phyloP scores from a whole-genome alignment of 2,797 vertebrate genomes.

The Bufotes viridis region DNA sequence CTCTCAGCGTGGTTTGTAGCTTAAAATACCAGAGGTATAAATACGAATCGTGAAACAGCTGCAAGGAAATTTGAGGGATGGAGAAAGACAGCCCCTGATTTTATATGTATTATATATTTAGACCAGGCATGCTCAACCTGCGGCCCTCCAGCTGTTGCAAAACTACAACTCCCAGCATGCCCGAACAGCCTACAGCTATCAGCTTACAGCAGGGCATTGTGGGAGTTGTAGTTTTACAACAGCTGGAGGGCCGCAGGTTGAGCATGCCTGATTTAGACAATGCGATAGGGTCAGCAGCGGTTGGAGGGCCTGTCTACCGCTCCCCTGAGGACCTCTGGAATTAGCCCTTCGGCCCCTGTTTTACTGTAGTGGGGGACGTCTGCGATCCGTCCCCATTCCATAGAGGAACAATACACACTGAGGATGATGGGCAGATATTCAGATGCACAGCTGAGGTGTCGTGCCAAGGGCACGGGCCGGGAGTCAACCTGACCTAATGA shows the following conservation, averaged over 20 bases:
- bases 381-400: neutral
- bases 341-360: neutral
- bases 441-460: neutral
- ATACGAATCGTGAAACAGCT: conserved; percentile 31
- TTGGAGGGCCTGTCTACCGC: neutral
- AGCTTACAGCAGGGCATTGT: no score
- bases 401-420: neutral
- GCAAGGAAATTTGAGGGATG: neutral
- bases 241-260: no score
- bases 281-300: neutral
- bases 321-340: neutral
- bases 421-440: no score
- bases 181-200: no score
- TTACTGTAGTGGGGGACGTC: neutral
- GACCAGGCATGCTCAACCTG: no score
- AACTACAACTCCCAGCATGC: no score
- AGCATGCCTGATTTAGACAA: neutral
- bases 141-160: no score
- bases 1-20: conserved; percentile 11
- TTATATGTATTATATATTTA: neutral
- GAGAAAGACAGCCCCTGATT: neutral
- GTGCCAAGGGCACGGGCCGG: neutral
- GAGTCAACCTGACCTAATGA: neutral
- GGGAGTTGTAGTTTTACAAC: no score
- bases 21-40: conserved; percentile 27